phyloP scores from a whole-genome alignment of 2,113 vertebrate genomes.

The Pantherophis guttatus region DNA sequence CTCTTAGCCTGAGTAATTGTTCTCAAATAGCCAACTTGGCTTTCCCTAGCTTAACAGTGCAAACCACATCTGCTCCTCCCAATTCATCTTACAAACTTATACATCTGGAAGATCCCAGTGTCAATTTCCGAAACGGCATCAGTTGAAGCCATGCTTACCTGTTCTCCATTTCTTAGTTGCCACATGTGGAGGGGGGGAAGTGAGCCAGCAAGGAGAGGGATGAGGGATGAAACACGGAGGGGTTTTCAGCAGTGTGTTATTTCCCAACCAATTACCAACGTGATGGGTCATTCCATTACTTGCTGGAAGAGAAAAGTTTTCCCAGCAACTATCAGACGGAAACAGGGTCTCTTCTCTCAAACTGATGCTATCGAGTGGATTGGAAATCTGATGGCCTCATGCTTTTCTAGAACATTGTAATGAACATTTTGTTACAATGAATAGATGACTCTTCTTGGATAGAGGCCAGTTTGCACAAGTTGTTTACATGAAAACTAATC shows the following conservation, averaged over 20 bases:
- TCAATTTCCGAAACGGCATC: too few species aligned
- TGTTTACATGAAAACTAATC: background rate
- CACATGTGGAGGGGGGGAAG: too few species aligned
- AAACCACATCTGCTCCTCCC: background rate
- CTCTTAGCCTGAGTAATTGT: background rate
- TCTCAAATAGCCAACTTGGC: background rate
- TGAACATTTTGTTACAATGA: background rate
- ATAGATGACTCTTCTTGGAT: background rate
- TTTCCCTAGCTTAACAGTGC: background rate
- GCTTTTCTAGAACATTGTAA: background rate
- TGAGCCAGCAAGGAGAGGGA: too few species aligned
- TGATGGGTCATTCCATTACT: background rate
- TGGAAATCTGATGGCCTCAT: background rate
- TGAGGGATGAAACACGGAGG: too few species aligned
- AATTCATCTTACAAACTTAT: background rate
- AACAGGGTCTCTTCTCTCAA: background rate
- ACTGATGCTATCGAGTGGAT: background rate
- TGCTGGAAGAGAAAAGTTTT: background rate
- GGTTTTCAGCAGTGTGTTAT: background rate
- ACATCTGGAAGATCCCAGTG: background rate
- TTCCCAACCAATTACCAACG: background rate
- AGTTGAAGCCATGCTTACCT: too few species aligned
- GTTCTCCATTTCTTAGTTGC: too few species aligned
- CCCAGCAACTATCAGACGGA: background rate
- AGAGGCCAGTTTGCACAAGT: background rate